These are phyloP conservation scores for Sinocyclocheilus rhinocerous DNA, from an alignment of 2,113 vertebrate genomes.

Conservation along the genomic window DNA sequence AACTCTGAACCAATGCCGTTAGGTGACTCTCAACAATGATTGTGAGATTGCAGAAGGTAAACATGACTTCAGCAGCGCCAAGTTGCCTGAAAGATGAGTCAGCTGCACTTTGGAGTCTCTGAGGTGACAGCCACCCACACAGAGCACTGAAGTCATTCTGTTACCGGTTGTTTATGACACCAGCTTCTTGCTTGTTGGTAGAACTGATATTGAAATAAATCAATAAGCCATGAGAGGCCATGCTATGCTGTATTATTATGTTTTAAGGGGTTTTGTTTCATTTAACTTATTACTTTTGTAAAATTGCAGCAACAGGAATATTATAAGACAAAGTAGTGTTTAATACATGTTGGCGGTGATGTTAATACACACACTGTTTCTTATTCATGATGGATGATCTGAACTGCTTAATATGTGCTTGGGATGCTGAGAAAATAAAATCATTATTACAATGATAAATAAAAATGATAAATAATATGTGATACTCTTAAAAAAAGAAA, in stretches of 20 bases:
- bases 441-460: too few species aligned
- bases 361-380: neutral
- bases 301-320: neutral
- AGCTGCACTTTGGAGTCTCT: neutral
- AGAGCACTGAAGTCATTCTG: conserved; percentile 2
- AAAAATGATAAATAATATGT: too few species aligned
- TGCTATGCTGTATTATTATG: neutral
- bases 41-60: neutral
- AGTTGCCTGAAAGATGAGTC: neutral
- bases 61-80: neutral
- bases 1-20: neutral
- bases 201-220: neutral
- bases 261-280: neutral
- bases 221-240: neutral
- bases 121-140: neutral
- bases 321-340: neutral
- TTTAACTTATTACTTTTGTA: neutral
- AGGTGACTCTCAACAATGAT: neutral
- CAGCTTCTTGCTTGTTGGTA: neutral
- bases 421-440: neutral
- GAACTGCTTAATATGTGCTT: neutral
- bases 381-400: neutral
- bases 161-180: neutral
- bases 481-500: too few species aligned
- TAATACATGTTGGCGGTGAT: neutral